Base-by-base conservation (phyloP, 2,888 invertebrate species). In the Suillia variegata region DNA sequence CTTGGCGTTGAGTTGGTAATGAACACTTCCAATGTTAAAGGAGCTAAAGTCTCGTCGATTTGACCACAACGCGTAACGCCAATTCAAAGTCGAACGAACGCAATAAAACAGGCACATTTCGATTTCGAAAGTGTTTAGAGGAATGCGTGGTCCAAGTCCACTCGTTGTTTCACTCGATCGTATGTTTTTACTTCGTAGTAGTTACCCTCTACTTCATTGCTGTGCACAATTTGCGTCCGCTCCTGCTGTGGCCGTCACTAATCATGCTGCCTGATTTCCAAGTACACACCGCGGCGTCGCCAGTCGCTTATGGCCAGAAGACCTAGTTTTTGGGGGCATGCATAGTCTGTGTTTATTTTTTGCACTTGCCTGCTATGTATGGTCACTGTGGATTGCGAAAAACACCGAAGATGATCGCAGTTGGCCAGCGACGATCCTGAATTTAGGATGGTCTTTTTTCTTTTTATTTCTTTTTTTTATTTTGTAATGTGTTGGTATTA, bases 401-500 rank as follows among this genome's bases (percentile, higher is more conserved):
- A 50, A 50, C 15, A 24, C 2, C 15, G 50, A 38, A 38, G n/a
- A n/a, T 38, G 10, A n/a, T 38, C 38, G 38, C 10, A n/a, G 38
- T 38, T 10, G 38, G 38, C 38, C n/a, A 13, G 38, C 38, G 38
- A 38, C n/a, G 38, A 38, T 38, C 38, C 47, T 58, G 47, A 17
- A 22, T 48, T 47, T 58, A 34, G 24, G 51, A 58, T 52, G 38
- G 31, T 31, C 54, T 49, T 50, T 38, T 12, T 8, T 13, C n/a
- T 54, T 45, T 48, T 45, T 48, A 47, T 42, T 21, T 31, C 4
- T 47, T 55, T 31, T 31, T 17, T 50, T 57, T 15, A 15, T 56
- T 58, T n/a, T 42, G 12, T 8, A 10, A 17, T 54, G 55, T 63
- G 54, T 66, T 64, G 65, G 59, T 62, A 64, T 66, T 66, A 66